phyloP scores from a whole-genome alignment of 2,888 invertebrate genomes.

The Temnothorax unifasciatus region DNA sequence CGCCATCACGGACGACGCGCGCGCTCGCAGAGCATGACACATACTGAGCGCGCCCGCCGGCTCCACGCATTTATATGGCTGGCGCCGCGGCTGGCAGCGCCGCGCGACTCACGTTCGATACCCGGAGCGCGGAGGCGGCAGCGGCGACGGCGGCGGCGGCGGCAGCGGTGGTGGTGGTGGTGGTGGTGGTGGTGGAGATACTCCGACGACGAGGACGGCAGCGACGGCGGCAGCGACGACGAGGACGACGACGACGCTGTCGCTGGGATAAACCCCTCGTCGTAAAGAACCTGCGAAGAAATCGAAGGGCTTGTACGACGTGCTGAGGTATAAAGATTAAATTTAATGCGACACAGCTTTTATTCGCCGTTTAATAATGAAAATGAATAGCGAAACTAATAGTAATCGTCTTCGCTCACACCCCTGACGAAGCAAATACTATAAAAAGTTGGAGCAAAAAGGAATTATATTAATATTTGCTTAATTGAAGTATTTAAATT shows the following conservation, averaged over 20 bases:
- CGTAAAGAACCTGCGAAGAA: slow-evolving; percentile 70
- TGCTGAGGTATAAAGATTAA: background rate
- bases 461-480: background rate
- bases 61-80: slow-evolving; percentile 80
- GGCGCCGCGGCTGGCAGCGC: slow-evolving; percentile 74
- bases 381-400: background rate
- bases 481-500: background rate
- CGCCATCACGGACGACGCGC: slow-evolving; percentile 82
- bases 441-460: background rate
- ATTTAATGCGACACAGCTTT: background rate
- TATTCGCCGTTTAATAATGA: background rate
- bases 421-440: background rate
- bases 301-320: slow-evolving; percentile 59
- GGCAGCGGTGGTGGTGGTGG: background rate
- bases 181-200: slow-evolving; percentile 55
- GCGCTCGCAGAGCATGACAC: slow-evolving; percentile 83
- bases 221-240: slow-evolving; percentile 56
- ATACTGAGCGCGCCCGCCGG: slow-evolving; percentile 81
- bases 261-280: slow-evolving; percentile 70
- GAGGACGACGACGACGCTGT: slow-evolving; percentile 63
- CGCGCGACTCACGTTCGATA: slow-evolving; percentile 76
- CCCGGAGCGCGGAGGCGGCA: slow-evolving; percentile 57
- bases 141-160: slow-evolving; percentile 58
- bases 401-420: background rate
- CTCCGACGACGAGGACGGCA: slow-evolving; percentile 49